Percentiles rank a stretch among this genome's conserved stretches.
Evolutionary conservation across 2,113 vertebrate genomes (phyloP).

Genomic region (Nyctereutes procyonoides): DNA sequence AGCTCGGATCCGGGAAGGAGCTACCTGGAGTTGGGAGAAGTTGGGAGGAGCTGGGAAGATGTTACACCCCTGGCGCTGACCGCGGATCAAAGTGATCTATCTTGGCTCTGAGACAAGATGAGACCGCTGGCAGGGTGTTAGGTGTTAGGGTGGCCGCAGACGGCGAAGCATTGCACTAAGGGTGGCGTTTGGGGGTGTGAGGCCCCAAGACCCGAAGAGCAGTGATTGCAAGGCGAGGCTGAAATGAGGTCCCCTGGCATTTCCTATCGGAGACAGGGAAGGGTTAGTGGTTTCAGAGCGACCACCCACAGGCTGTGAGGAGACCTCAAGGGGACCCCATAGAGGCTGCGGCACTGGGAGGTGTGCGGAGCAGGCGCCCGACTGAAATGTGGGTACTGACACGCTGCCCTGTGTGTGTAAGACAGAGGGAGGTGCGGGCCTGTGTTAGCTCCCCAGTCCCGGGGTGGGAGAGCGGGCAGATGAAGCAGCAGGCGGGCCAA

Average conservation of each 20-base stretch:
- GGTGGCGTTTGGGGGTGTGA: background rate
- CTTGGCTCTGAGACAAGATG: background rate
- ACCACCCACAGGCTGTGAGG: slow-evolving; percentile 34
- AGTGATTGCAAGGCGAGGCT: slow-evolving; percentile 29
- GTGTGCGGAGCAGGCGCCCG: background rate
- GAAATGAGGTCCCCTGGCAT: slow-evolving; percentile 46
- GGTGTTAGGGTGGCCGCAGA: too few relatives aligned
- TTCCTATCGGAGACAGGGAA: background rate
- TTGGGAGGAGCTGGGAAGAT: background rate
- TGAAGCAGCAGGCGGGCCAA: background rate
- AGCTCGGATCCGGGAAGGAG: background rate
- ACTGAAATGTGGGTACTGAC: background rate
- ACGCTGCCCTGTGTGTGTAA: background rate
- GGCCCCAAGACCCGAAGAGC: background rate
- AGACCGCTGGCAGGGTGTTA: background rate
- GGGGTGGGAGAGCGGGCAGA: background rate
- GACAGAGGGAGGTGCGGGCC: background rate
- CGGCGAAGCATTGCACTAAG: too few relatives aligned
- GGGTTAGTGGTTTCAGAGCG: slow-evolving; percentile 42
- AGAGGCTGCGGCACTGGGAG: slow-evolving; percentile 39
- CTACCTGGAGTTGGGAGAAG: background rate
- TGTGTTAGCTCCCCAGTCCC: background rate
- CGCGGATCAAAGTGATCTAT: slow-evolving; percentile 6
- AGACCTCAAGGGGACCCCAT: slow-evolving; percentile 34
- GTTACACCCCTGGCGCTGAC: background rate